These are phyloP conservation scores for Leptopilina drosophilae DNA, from an alignment of 2,888 invertebrate genomes.

Conservation along the genomic window DNA sequence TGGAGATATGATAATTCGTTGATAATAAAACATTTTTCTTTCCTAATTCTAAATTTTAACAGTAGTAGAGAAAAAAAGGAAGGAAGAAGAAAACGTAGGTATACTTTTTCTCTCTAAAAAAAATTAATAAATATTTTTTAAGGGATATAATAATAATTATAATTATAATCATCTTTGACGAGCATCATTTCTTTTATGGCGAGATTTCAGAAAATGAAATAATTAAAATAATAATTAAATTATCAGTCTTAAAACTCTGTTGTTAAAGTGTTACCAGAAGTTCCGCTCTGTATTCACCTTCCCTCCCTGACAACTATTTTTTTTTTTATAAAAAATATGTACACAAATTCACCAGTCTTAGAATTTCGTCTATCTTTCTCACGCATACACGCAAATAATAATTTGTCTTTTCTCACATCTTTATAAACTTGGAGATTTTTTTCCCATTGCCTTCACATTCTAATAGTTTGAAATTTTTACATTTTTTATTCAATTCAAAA, in stretches of 20 bases:
- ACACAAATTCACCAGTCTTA: background rate
- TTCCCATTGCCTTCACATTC: too few species aligned
- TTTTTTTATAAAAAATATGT: background rate
- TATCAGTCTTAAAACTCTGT: conserved; percentile 55
- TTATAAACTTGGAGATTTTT: too few species aligned
- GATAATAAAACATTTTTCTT: background rate
- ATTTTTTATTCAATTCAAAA: background rate
- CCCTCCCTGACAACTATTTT: background rate
- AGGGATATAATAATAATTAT: background rate
- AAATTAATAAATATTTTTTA: background rate
- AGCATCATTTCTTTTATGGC: conserved; percentile 23
- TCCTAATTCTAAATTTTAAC: background rate
- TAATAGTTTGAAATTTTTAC: too few species aligned
- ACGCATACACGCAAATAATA: background rate
- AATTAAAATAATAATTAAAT: conserved; percentile 49
- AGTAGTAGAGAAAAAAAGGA: background rate
- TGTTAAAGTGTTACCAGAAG: conserved; percentile 46
- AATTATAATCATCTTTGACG: background rate
- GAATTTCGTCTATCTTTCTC: background rate
- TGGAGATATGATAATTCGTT: background rate
- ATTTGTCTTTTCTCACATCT: too few species aligned
- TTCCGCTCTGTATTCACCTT: conserved; percentile 13
- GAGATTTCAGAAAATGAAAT: background rate
- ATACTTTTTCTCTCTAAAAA: background rate
- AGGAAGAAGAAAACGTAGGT: background rate